Conservation (phyloP, 2,888 invertebrate species). For the Lacanobia oleracea region DNA sequence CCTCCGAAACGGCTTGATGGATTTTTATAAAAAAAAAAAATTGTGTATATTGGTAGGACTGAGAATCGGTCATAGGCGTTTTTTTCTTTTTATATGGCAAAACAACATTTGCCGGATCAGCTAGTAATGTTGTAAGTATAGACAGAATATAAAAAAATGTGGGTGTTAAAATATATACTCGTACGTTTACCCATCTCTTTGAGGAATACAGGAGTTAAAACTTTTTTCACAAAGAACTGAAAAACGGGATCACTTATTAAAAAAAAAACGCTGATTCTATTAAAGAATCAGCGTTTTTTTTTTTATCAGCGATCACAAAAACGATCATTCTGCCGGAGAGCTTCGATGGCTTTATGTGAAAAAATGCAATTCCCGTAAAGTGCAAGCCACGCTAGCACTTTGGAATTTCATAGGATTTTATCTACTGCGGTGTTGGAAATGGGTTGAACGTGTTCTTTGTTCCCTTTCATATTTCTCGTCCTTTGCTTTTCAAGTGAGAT, state of each 20-base stretch:
- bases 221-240: neutral
- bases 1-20: no score
- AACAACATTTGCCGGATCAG: no score
- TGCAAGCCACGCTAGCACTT: slow-evolving; percentile 44
- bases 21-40: no score
- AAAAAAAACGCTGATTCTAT: no score
- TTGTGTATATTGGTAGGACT: no score
- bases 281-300: slow-evolving; percentile 37
- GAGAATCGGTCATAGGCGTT: no score
- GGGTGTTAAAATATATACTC: no score
- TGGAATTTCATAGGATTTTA: slow-evolving; percentile 51
- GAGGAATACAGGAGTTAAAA: no score
- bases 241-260: neutral
- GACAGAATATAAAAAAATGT: no score
- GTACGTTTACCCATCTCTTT: no score
- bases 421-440: slow-evolving; percentile 24
- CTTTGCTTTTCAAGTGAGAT: slow-evolving; percentile 1
- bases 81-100: no score
- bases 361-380: slow-evolving; percentile 58
- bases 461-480: slow-evolving; percentile 20
- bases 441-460: slow-evolving; percentile 45
- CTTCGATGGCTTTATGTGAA: slow-evolving; percentile 38
- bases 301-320: slow-evolving; percentile 27
- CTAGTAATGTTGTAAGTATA: no score
- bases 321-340: slow-evolving; percentile 33